phyloP scores from a whole-genome alignment of 2,113 vertebrate species.

The Poeciliopsis turrubarensis region DNA sequence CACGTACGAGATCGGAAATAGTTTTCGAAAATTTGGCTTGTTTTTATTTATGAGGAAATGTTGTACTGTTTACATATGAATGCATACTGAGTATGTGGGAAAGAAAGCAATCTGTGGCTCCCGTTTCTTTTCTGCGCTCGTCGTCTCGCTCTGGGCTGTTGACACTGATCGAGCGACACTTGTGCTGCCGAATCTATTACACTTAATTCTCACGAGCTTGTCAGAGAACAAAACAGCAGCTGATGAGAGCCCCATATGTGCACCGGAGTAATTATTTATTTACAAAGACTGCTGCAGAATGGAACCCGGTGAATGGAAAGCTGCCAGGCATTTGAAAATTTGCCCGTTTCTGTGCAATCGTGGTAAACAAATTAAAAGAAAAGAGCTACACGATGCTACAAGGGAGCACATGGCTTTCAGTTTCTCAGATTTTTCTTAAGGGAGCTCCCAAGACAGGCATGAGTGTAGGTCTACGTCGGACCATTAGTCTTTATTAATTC shows the following conservation, averaged over 20 bases:
- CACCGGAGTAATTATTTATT: constrained; percentile 63
- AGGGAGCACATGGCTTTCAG: constrained; percentile 53
- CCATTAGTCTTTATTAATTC: not conserved
- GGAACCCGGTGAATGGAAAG: constrained; percentile 42
- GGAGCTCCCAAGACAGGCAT: constrained; percentile 46
- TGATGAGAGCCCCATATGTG: constrained; percentile 56
- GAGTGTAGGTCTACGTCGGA: constrained; percentile 35
- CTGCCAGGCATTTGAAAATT: constrained; percentile 50
- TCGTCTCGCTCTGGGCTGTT: constrained; percentile 16
- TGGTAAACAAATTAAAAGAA: constrained; percentile 53
- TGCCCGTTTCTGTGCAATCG: constrained; percentile 26
- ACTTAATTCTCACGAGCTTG: constrained; percentile 50
- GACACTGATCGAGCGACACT: constrained; percentile 45
- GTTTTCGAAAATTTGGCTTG: not conserved
- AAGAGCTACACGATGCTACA: constrained; percentile 10
- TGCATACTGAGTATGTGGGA: not conserved
- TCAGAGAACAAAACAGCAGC: constrained; percentile 43
- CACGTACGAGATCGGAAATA: not conserved
- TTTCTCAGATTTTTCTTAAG: constrained; percentile 57
- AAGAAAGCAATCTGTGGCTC: not conserved
- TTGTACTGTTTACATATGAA: not conserved
- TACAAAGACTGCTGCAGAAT: constrained; percentile 47
- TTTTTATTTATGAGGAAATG: not conserved
- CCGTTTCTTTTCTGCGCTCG: not conserved
- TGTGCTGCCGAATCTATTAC: constrained; percentile 50